A percentile compares a stretch with the other conserved stretches of the same genome.
These are phyloP conservation scores for Drosophila kikkawai DNA, from an alignment of 1,140 invertebrate genomes.

Conservation along the genomic window DNA sequence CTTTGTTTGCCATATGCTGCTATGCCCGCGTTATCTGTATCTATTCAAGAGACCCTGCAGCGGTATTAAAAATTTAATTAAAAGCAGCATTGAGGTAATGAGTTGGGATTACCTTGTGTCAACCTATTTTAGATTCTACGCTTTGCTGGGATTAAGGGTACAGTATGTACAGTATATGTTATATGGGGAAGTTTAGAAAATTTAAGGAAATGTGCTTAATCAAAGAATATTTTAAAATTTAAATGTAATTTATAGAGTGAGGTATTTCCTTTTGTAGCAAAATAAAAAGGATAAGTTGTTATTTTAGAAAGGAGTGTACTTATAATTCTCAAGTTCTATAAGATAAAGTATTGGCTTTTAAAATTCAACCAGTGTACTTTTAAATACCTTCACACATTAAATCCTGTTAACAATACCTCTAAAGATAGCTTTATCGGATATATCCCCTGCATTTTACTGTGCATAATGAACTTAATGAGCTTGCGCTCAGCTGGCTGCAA, in stretches of 20 bases:
- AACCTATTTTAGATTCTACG: conserved; percentile 6
- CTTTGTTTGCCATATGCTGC: conserved; percentile 10
- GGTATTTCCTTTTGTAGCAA: too few species aligned
- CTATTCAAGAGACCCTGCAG: conserved; percentile 23
- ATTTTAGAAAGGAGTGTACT: too few species aligned
- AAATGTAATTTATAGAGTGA: too few species aligned
- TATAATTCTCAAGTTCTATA: neutral
- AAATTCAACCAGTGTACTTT: neutral
- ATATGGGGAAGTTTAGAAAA: neutral
- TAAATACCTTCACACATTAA: neutral
- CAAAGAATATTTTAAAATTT: too few species aligned
- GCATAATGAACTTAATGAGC: conserved; percentile 55
- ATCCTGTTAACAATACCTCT: conserved; percentile 1
- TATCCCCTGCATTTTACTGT: conserved; percentile 12
- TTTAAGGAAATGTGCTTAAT: neutral
- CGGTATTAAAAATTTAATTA: conserved; percentile 34
- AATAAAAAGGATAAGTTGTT: neutral
- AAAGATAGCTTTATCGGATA: neutral
- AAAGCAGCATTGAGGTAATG: conserved; percentile 11
- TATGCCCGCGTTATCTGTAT: conserved; percentile 18
- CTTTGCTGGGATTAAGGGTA: conserved; percentile 1
- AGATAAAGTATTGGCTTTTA: neutral
- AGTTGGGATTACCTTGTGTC: conserved; percentile 24
- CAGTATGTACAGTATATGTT: neutral
- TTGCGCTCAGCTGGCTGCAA: conserved; percentile 43